These are phyloP conservation scores for Drosophila yakuba DNA, from an alignment of 1,140 invertebrate species.

Conservation along the genomic window DNA sequence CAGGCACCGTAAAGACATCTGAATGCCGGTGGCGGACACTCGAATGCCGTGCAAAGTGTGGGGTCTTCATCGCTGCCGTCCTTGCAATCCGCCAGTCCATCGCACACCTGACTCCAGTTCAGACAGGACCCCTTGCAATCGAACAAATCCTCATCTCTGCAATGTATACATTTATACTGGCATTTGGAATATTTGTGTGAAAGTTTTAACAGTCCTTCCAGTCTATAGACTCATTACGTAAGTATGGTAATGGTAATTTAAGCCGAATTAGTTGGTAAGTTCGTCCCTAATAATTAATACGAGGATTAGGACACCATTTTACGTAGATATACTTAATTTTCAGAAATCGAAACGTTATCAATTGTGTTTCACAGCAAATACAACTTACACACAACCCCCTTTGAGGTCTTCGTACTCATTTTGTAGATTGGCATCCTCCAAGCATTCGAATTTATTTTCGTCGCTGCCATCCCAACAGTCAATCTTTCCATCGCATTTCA, in stretches of 20 bases:
- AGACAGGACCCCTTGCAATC: neutral
- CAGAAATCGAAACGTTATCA: too few species aligned
- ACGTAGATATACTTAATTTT: too few species aligned
- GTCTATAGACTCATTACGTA: too few species aligned
- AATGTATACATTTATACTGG: neutral
- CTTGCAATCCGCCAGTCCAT: constrained; percentile 85
- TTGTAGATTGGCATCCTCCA: neutral
- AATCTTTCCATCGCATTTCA: neutral
- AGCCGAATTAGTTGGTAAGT: too few species aligned
- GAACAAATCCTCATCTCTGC: neutral
- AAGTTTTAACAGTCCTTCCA: too few species aligned
- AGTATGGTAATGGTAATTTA: too few species aligned
- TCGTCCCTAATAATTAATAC: too few species aligned
- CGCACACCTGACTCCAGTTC: neutral
- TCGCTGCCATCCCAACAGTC: constrained; percentile 50
- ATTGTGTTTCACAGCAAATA: too few species aligned
- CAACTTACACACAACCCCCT: constrained; percentile 31
- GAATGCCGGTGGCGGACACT: neutral
- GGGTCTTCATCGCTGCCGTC: constrained; percentile 75
- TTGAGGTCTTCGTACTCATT: neutral
- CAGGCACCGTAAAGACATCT: neutral
- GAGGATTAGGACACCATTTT: too few species aligned
- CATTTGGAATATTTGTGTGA: too few species aligned
- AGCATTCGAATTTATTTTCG: constrained; percentile 25
- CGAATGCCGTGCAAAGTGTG: neutral